Evolutionary conservation across 2,113 vertebrate species (phyloP), one percentile per base, ranked within the genome.

Genomic region (Patagioenas fasciata): DNA sequence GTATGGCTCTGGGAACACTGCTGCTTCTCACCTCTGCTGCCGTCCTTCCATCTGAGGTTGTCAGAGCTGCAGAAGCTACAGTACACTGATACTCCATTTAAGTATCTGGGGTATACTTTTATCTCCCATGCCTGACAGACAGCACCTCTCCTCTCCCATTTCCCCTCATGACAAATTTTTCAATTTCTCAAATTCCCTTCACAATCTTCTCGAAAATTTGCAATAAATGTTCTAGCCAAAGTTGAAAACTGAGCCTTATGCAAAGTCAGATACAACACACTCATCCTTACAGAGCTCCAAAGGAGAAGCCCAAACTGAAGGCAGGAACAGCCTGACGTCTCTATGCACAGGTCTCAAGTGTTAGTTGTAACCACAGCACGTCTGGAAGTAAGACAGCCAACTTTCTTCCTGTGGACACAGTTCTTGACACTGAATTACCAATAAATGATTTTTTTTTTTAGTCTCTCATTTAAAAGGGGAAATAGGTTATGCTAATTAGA

Each of bases 21-120:
- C 20, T 38, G 23, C 57, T 94, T 36, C 70, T 69, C 87, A 65
- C 61, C n/a, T 44, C 73, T 65, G 10, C 65, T 62, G 15, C 62
- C 10, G 3, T 16, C 81, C 42, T n/a, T 38, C 88, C 0, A 0
- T 4, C 14, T 56, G n/a, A 69, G 29, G 51, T 44, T 65, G 38
- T 20, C 4, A 0, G 54, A 82, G 44, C 24, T 17, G 15, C 62
- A 85, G 58, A 79, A 60, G 50, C 42, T 62, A 8, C 50, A 66
- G 36, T 2, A 61, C 15, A 56, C 13, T 11, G 18, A 17, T 2
- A 20, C 11, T 17, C 15, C 25, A 29, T 42, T 42, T 12, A 15
- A 13, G 20, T 50, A 60, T 29, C 9, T 78, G 31, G 10, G 9
- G 21, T 29, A 14, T 57, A 47, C 15, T 74, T 19, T 72, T 26